Evolutionary conservation across 2,797 vertebrate genomes (phyloP), one percentile per base, ranked within the genome.

Genomic region (Spondyliosoma cantharus): DNA sequence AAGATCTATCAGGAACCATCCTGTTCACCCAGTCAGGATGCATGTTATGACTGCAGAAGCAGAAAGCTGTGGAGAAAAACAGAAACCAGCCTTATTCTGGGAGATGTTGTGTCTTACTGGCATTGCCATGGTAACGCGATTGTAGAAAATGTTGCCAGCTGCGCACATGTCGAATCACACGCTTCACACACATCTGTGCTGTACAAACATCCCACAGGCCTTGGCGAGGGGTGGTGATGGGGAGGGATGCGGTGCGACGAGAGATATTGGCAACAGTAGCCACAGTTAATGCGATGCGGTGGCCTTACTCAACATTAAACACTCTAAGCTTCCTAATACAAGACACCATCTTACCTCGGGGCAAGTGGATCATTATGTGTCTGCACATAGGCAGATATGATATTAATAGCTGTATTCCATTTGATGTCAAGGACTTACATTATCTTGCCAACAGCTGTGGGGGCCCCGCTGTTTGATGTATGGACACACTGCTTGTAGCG

Each of bases 381-480:
- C 78, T 84, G 82, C 83, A 74, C 78, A 81, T 81, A 75, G 74
- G 80, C 82, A 82, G 88, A 91, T 90, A 90, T 75, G 72, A 69
- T 87, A 90, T 92, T 92, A 90, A 92, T 90, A 86, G 82, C 80
- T 64, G 50, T 85, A 81, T 87, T 90, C 82, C 66, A 90, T 88
- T 91, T 89, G 72, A 91, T 90, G 86, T 91, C 81, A 85, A 87
- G 83, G 71, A 68, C 89, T 91, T 80, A 60, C 80, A 85, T 92
- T 91, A 88, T 90, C 87, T 86, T 49, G 78, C 87, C 76, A 86
- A 71, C 77, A 85, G 89, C 89, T 87, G 78, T 81, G 61, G 72
- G 74, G 75, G 37, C 37, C 67, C 77, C 29, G 72, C 83, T 78
- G 78, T 84, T 83, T 93, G 87, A 92, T 90, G 79, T 85, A 88